Evolutionary conservation across 2,797 vertebrate genomes (phyloP), one percentile per base, ranked within the genome.

Genomic region (Thripadectes ignobilis): DNA sequence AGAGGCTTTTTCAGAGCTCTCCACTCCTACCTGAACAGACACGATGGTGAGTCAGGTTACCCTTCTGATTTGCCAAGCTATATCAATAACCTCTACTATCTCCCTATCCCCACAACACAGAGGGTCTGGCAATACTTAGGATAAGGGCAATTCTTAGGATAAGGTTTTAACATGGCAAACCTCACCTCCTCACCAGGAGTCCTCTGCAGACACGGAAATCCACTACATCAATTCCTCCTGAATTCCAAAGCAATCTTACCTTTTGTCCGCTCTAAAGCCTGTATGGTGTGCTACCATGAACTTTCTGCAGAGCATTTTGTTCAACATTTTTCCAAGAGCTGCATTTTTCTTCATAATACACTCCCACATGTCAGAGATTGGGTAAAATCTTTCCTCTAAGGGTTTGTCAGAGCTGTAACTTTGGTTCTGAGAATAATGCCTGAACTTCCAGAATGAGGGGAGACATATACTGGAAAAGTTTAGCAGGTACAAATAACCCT

Each of bases 241-340:
- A 39, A 20, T 5, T 68, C 24, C n/a, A 39, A 34, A 49, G 14
- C 9, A 67, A n/a, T 26, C 11, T 72, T 55, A 12, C 7, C 5
- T 78, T 68, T 52, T 68, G 32, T 38, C 23, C 9, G 3, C 5
- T 34, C 38, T 36, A 34, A 41, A 7, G 4, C 23, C 16, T 38
- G 5, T 59, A 72, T 11, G 4, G 19, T 0, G 1, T 36, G 13
- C 7, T n/a, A 65, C 14, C 10, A 34, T 20, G 14, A 45, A 4
- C 12, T 52, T 75, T 85, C 36, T 66, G 34, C 43, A 82, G 3
- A 73, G 18, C 3, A 1, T 68, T 49, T 73, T 45, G 36, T 63
- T 65, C 9, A 58, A 6, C 1, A 6, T 18, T 15, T 46, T 78
- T 61, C 49, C 18, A 9, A 58, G 36, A 89, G 17, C 7, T 82